Evolutionary conservation across 92 coral and sea anemone species (phyloP).

Genomic region (Epizoanthus fatuus): DNA sequence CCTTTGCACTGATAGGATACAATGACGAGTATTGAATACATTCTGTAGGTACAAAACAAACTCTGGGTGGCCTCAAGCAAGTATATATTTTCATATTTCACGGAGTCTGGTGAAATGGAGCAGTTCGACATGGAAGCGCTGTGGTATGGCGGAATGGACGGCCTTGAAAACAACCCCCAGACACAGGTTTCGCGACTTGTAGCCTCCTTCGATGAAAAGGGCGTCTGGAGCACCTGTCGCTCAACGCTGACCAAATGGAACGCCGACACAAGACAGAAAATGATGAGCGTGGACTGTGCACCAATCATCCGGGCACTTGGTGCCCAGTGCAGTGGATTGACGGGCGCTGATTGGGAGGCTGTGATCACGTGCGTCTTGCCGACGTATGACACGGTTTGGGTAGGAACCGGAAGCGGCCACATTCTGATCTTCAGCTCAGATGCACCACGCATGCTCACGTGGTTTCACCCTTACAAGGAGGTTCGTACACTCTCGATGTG

Average conservation of each 20-base stretch:
- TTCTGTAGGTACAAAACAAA: slow-evolving; percentile 52
- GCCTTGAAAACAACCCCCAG: slow-evolving; percentile 83
- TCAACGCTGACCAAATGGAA: slow-evolving; percentile 94
- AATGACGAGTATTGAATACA: not conserved
- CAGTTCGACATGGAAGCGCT: slow-evolving; percentile 94
- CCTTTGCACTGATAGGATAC: not conserved
- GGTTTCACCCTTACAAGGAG: slow-evolving; percentile 88
- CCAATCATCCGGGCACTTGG: slow-evolving; percentile 46
- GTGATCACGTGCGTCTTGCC: slow-evolving; percentile 85
- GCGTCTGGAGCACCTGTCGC: slow-evolving; percentile 85
- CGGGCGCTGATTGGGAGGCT: slow-evolving; percentile 60
- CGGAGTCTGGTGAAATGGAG: slow-evolving; percentile 83
- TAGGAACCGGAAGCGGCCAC: slow-evolving; percentile 91
- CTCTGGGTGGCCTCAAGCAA: slow-evolving; percentile 91
- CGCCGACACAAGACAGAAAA: slow-evolving; percentile 70
- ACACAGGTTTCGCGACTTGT: slow-evolving; percentile 73
- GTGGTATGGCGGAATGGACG: slow-evolving; percentile 89
- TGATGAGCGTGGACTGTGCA: slow-evolving; percentile 79
- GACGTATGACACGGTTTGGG: slow-evolving; percentile 92
- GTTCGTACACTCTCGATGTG: slow-evolving; percentile 87
- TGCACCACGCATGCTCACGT: slow-evolving; percentile 83
- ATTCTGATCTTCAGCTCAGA: slow-evolving; percentile 84
- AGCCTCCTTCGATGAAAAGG: slow-evolving; percentile 63
- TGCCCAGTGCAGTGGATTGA: slow-evolving; percentile 16
- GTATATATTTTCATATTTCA: slow-evolving; percentile 86